A percentile compares a stretch with the other conserved stretches of the same genome.
Evolutionary conservation across 1,140 invertebrate genomes (phyloP).

Genomic region (Lethocerus indicus): DNA sequence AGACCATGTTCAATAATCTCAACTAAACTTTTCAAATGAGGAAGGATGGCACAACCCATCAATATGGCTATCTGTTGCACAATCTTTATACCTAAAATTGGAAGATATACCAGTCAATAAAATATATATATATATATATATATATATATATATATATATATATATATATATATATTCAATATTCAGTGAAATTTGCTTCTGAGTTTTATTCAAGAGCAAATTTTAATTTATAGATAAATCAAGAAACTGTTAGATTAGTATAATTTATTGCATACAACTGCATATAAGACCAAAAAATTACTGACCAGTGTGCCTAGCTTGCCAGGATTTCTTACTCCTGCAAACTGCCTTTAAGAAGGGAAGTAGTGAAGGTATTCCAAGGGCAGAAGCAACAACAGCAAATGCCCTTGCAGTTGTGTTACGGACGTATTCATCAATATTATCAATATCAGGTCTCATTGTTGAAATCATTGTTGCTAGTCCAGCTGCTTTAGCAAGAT

Average conservation of each 20-base stretch:
- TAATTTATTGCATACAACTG: neutral
- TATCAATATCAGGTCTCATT: constrained; percentile 99
- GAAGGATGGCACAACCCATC: constrained; percentile 99
- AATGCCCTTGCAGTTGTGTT: constrained; percentile 99
- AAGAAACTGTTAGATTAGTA: neutral
- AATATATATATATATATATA: too few species aligned
- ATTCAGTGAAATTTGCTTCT: too few species aligned
- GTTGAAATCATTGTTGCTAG: constrained; percentile 99
- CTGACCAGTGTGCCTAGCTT: constrained; percentile 84
- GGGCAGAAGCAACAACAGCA: constrained; percentile 95
- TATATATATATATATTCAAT: too few species aligned
- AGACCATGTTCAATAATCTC: constrained; percentile 98
- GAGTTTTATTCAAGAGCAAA: neutral
- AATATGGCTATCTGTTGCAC: constrained; percentile 99
- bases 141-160: too few species aligned
- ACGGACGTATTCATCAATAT: constrained; percentile 98
- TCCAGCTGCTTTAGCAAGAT: constrained; percentile 98
- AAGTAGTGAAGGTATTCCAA: constrained; percentile 93
- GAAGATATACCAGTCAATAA: neutral
- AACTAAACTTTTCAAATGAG: constrained; percentile 93
- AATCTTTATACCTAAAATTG: constrained; percentile 76
- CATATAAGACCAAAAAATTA: constrained; percentile 4
- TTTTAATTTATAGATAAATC: neutral
- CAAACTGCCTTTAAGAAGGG: constrained; percentile 99
- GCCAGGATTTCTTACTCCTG: constrained; percentile 99